Conservation (phyloP, 2,888 invertebrate species). For the Eledone cirrhosa region DNA sequence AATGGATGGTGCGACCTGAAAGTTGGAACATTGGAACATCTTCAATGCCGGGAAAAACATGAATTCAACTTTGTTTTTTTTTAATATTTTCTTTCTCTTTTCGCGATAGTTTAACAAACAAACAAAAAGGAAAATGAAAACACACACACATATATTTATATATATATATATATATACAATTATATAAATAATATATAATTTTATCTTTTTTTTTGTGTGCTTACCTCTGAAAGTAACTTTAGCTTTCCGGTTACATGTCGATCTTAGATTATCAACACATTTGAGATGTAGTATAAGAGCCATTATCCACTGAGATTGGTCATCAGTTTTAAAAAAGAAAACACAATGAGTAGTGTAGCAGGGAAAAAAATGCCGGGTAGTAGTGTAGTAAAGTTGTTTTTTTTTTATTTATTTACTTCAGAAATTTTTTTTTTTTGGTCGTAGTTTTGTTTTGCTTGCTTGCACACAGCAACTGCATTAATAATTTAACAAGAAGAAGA, state of each 20-base stretch:
- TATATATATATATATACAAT: not conserved
- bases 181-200: not conserved
- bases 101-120: not conserved
- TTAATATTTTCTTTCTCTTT: not conserved
- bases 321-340: conserved; percentile 7
- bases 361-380: not conserved
- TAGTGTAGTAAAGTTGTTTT: no score
- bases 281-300: conserved; percentile 64
- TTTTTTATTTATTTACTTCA: no score
- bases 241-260: conserved; percentile 61
- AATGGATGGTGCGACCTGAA: no score
- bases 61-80: not conserved
- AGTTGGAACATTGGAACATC: no score
- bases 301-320: conserved; percentile 44
- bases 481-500: conserved; percentile 17
- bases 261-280: conserved; percentile 63
- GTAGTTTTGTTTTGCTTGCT: no score
- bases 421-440: no score
- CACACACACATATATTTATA: no score
- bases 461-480: not conserved
- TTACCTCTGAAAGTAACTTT: conserved; percentile 77
- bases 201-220: conserved; percentile 49
- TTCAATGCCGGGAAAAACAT: not conserved
- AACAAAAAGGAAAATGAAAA: not conserved
- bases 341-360: no score